Percentiles rank a stretch among this genome's conserved stretches.
Conservation (phyloP, 2,113 vertebrate genomes). For the Pagrus major region DNA sequence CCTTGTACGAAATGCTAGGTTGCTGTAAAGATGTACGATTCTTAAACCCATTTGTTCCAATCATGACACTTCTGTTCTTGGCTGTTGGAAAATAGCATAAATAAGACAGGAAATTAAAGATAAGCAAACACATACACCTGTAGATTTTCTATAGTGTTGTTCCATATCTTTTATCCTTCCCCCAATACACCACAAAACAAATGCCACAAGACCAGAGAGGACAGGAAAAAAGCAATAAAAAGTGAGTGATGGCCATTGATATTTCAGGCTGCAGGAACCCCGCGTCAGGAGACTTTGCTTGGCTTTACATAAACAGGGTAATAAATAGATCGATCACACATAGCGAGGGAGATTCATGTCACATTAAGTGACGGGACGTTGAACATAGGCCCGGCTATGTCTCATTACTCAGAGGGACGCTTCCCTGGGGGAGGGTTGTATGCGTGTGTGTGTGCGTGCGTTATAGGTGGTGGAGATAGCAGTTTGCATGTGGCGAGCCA, state of each 20-base stretch:
- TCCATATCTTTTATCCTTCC: constrained; percentile 43
- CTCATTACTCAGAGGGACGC: constrained; percentile 74
- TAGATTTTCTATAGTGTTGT: constrained; percentile 27
- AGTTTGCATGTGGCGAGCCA: constrained; percentile 25
- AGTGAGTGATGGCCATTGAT: constrained; percentile 80
- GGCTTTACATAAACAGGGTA: constrained; percentile 83
- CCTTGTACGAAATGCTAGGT: neutral
- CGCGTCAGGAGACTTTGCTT: constrained; percentile 67
- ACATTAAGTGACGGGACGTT: constrained; percentile 74
- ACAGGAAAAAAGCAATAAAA: constrained; percentile 72
- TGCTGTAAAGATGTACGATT: no score
- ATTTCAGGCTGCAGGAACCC: constrained; percentile 72
- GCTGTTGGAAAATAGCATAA: neutral
- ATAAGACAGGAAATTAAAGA: constrained; percentile 18
- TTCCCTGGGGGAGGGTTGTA: constrained; percentile 36
- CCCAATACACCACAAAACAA: constrained; percentile 52
- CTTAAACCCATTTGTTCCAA: neutral
- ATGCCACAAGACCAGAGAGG: constrained; percentile 68
- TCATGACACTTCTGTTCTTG: neutral
- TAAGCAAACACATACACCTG: constrained; percentile 15
- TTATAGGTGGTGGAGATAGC: neutral
- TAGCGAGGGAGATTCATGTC: constrained; percentile 76
- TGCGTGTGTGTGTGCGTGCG: constrained; percentile 16
- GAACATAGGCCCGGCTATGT: constrained; percentile 66
- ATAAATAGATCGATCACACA: constrained; percentile 84